These are phyloP conservation scores for Typhlomys cinereus DNA, from an alignment of 2,113 vertebrate genomes.

Conservation along the genomic window DNA sequence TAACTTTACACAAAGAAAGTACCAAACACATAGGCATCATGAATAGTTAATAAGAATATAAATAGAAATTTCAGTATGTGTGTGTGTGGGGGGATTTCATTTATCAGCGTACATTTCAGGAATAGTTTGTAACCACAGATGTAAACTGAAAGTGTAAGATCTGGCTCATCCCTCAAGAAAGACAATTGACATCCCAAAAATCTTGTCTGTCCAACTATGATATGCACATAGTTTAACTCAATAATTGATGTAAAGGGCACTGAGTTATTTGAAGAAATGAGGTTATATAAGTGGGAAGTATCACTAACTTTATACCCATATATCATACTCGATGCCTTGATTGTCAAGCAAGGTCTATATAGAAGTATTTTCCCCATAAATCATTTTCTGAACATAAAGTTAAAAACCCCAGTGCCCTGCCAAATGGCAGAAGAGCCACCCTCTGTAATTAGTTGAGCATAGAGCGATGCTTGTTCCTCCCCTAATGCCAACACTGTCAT, in stretches of 20 bases:
- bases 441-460: slow-evolving; percentile 73
- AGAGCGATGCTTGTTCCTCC: slow-evolving; percentile 45
- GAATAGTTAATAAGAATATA: slow-evolving; percentile 51
- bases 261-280: slow-evolving; percentile 55
- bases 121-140: neutral
- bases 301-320: slow-evolving; percentile 57
- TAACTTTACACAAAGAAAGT: slow-evolving; percentile 52
- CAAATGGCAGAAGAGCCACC: slow-evolving; percentile 59
- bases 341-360: slow-evolving; percentile 47
- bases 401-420: slow-evolving; percentile 58
- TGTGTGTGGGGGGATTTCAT: neutral
- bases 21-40: neutral
- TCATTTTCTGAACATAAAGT: slow-evolving; percentile 70
- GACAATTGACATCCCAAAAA: neutral
- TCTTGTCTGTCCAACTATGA: neutral
- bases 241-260: slow-evolving; percentile 50
- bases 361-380: slow-evolving; percentile 68
- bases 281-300: slow-evolving; percentile 42
- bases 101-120: slow-evolving; percentile 9
- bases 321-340: slow-evolving; percentile 23
- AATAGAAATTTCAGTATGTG: neutral
- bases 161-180: slow-evolving; percentile 1
- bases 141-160: neutral
- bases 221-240: slow-evolving; percentile 61
- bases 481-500: slow-evolving; percentile 69